Percentiles rank a stretch among this genome's conserved stretches.
Evolutionary conservation across 2,888 invertebrate species (phyloP).

Genomic region (Lasioglossum figueresi): DNA sequence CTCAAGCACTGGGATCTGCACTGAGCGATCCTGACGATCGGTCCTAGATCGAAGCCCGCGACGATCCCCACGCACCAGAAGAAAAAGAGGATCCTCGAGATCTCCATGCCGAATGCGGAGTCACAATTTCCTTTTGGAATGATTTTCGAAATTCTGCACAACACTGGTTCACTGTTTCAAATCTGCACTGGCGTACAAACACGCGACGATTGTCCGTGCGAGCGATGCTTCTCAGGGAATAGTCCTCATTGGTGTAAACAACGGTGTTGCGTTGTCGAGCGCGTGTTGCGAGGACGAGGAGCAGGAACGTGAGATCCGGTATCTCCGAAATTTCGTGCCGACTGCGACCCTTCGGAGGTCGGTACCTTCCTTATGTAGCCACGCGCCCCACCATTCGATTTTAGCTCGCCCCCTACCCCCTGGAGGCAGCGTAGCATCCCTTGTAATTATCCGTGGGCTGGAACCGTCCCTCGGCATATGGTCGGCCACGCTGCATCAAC

Average conservation of each 20-base stretch:
- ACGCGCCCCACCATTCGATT: slow-evolving; percentile 73
- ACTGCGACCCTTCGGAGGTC: slow-evolving; percentile 81
- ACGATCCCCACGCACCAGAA: slow-evolving; percentile 70
- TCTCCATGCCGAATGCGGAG: slow-evolving; percentile 53
- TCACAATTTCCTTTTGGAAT: slow-evolving; percentile 6
- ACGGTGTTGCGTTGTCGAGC: neutral
- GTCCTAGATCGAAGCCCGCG: slow-evolving; percentile 79
- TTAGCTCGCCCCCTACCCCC: slow-evolving; percentile 66
- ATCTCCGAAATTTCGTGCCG: slow-evolving; percentile 71
- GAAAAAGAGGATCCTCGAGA: slow-evolving; percentile 68
- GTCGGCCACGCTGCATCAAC: slow-evolving; percentile 67
- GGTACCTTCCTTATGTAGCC: slow-evolving; percentile 80
- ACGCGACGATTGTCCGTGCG: neutral
- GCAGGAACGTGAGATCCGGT: slow-evolving; percentile 28
- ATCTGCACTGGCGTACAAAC: slow-evolving; percentile 4
- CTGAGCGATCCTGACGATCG: slow-evolving; percentile 79
- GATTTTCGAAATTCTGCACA: neutral
- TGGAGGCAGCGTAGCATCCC: slow-evolving; percentile 78
- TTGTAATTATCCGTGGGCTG: slow-evolving; percentile 81
- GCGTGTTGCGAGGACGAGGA: neutral
- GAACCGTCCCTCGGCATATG: slow-evolving; percentile 78
- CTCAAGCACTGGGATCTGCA: slow-evolving; percentile 81
- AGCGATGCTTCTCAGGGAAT: neutral
- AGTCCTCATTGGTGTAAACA: neutral
- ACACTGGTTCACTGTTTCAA: slow-evolving; percentile 21